phyloP scores from a whole-genome alignment of 2,113 vertebrate genomes.

The Eurystomus gularis region DNA sequence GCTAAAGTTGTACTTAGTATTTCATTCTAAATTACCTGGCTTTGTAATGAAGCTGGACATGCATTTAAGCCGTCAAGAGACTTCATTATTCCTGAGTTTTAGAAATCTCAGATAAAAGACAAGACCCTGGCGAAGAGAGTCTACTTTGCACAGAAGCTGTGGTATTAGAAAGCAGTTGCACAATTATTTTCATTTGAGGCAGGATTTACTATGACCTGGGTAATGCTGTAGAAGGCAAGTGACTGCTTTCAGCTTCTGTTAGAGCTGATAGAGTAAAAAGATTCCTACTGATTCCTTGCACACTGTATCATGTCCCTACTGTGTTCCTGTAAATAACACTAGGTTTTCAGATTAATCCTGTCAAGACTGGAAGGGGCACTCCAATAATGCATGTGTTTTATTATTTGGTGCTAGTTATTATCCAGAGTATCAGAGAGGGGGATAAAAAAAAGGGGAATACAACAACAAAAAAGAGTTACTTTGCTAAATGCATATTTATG shows the following conservation, averaged over 20 bases:
- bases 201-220: background rate
- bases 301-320: background rate
- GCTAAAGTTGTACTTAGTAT: background rate
- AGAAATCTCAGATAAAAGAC: background rate
- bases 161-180: background rate
- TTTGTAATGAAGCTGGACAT: background rate
- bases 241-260: background rate
- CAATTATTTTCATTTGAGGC: background rate
- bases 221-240: background rate
- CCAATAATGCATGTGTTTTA: background rate
- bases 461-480: too few species aligned
- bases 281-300: background rate
- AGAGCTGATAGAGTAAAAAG: background rate
- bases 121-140: background rate
- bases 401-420: background rate
- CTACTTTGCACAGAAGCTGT: background rate
- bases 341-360: background rate
- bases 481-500: background rate
- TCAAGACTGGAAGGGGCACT: background rate
- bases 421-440: accelerated
- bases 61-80: background rate
- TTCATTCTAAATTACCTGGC: background rate
- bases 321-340: background rate
- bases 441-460: too few species aligned
- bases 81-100: background rate